phyloP scores from a whole-genome alignment of 2,797 vertebrate species.

The Leptodactylus fallax region DNA sequence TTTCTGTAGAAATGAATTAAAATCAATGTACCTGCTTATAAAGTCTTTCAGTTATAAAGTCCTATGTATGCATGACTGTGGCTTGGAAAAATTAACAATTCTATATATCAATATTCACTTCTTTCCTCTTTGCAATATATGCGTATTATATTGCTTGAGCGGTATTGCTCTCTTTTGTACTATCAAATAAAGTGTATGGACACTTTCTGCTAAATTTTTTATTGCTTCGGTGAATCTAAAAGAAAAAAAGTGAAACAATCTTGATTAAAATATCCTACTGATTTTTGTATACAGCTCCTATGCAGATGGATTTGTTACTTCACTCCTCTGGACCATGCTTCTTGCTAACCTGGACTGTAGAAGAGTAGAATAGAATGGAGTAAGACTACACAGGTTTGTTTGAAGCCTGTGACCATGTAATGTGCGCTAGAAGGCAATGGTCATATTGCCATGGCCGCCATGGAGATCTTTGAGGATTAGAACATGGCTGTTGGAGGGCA shows the following conservation, averaged over 20 bases:
- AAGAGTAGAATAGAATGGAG: background rate
- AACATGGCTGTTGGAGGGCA: too few species aligned
- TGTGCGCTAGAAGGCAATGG: too few species aligned
- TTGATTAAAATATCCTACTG: too few species aligned
- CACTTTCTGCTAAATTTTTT: too few species aligned
- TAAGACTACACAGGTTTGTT: background rate
- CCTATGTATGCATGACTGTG: background rate
- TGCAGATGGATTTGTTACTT: background rate
- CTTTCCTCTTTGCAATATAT: background rate
- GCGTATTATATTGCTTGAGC: too few species aligned
- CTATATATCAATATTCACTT: background rate
- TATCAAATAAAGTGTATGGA: too few species aligned
- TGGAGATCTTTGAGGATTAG: too few species aligned
- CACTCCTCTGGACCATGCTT: background rate
- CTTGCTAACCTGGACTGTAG: background rate
- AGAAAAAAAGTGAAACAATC: too few species aligned
- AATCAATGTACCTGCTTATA: constrained; percentile 2
- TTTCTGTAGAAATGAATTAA: constrained; percentile 7
- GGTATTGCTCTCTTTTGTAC: background rate
- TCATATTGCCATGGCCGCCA: background rate
- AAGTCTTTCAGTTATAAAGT: background rate
- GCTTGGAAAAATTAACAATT: background rate
- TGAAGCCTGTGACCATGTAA: too few species aligned
- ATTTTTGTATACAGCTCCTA: background rate
- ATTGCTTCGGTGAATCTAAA: too few species aligned